A percentile compares a stretch with the other conserved stretches of the same genome.
Conservation (phyloP, 2,888 invertebrate genomes). For the Gnatocerus cornutus region DNA sequence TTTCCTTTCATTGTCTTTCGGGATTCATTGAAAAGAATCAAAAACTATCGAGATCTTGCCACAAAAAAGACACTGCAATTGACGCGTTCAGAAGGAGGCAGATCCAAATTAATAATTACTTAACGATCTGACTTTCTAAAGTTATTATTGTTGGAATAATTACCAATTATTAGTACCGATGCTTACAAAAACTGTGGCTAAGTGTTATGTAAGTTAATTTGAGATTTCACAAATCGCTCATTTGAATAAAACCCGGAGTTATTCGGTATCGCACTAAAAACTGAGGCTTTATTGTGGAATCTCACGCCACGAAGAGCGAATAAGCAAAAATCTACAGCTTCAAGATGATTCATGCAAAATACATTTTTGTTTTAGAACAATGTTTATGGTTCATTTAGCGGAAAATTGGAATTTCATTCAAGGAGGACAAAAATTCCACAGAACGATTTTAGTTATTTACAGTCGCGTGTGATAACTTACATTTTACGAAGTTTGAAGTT, state of each 20-base stretch:
- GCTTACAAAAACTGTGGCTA: conserved; percentile 9
- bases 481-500: too few relatives aligned
- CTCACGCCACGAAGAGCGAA: too few relatives aligned
- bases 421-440: conserved; percentile 5
- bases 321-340: too few relatives aligned
- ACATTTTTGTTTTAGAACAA: neutral
- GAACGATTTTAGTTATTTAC: conserved; percentile 14
- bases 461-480: too few relatives aligned
- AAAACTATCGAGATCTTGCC: too few relatives aligned
- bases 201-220: conserved; percentile 11
- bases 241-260: neutral
- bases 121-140: conserved; percentile 19
- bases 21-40: conserved; percentile 28
- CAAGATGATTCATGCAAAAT: too few relatives aligned
- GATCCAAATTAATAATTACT: neutral
- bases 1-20: conserved; percentile 48
- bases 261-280: too few relatives aligned
- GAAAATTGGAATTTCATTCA: conserved; percentile 9
- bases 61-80: too few relatives aligned
- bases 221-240: neutral
- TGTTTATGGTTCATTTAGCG: conserved; percentile 13
- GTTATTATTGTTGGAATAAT: conserved; percentile 14
- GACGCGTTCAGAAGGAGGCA: neutral
- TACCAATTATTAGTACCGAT: conserved; percentile 1
- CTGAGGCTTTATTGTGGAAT: too few relatives aligned